These are phyloP conservation scores for Thumatha senex DNA, from an alignment of 2,888 invertebrate genomes.

Conservation along the genomic window DNA sequence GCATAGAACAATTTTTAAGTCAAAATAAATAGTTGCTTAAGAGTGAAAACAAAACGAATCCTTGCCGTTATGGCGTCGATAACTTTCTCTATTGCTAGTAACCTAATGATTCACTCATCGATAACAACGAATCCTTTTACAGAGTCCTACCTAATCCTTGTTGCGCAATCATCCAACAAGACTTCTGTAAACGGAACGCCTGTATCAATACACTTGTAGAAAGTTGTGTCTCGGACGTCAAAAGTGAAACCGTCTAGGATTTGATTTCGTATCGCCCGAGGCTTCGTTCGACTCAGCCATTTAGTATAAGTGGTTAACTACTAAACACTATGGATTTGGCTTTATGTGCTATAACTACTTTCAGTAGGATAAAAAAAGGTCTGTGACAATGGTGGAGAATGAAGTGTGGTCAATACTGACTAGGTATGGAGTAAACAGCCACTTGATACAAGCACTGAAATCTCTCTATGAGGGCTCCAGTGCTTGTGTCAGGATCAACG, in stretches of 20 bases:
- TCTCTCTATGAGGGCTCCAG: too few relatives aligned
- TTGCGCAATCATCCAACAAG: constrained; percentile 48
- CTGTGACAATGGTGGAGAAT: too few relatives aligned
- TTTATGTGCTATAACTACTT: constrained; percentile 1
- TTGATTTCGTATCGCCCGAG: constrained; percentile 29
- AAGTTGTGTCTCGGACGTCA: constrained; percentile 39
- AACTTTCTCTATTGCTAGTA: constrained; percentile 26
- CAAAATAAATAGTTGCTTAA: background rate
- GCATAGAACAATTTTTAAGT: too few relatives aligned
- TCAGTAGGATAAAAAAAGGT: too few relatives aligned
- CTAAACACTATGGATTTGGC: constrained; percentile 17
- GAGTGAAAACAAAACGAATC: background rate
- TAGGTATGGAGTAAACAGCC: too few relatives aligned
- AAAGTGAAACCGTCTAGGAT: constrained; percentile 41
- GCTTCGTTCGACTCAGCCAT: constrained; percentile 33
- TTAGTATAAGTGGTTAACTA: constrained; percentile 21
- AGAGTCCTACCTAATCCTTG: constrained; percentile 29
- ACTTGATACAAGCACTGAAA: too few relatives aligned
- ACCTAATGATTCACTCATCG: constrained; percentile 23
- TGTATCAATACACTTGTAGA: constrained; percentile 43
- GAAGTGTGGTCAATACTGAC: too few relatives aligned
- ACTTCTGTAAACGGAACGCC: constrained; percentile 45
- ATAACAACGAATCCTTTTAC: constrained; percentile 11
- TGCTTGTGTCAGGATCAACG: too few relatives aligned
- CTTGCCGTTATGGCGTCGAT: constrained; percentile 1